Percentiles rank a stretch among this genome's conserved stretches.
Evolutionary conservation across 2,888 invertebrate species (phyloP).

Genomic region (Amblyteles armatorius): DNA sequence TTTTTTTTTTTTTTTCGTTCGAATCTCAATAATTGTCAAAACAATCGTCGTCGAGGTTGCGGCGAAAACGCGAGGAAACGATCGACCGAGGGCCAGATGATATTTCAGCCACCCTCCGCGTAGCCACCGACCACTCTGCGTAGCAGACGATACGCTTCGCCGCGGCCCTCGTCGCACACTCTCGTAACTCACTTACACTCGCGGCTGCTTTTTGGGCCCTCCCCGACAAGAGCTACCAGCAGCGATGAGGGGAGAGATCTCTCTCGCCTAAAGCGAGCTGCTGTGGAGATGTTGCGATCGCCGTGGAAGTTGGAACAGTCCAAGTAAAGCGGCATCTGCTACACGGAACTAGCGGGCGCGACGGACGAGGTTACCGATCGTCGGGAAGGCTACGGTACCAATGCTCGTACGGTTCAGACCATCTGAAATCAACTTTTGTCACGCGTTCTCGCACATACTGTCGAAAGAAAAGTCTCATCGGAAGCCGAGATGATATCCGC

Average conservation of each 20-base stretch:
- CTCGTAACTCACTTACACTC: constrained; percentile 31
- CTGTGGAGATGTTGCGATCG: constrained; percentile 3
- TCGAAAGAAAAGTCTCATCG: too few species aligned
- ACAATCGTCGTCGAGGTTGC: constrained; percentile 10
- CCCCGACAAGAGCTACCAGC: constrained; percentile 16
- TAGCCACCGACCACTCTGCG: constrained; percentile 62
- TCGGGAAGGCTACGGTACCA: constrained; percentile 32
- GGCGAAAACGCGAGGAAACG: constrained; percentile 30
- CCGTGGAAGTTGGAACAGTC: constrained; percentile 43
- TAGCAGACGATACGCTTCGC: constrained; percentile 69
- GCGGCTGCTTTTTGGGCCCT: constrained; percentile 23
- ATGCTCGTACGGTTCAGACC: neutral
- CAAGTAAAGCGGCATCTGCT: constrained; percentile 33
- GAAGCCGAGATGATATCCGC: too few species aligned
- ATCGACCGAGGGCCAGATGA: constrained; percentile 57
- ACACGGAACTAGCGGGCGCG: constrained; percentile 21
- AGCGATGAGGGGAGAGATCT: constrained; percentile 14
- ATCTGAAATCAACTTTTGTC: too few species aligned
- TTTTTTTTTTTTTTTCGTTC: constrained; percentile 4
- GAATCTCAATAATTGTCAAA: neutral
- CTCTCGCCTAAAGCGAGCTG: constrained; percentile 16
- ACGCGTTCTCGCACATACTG: too few species aligned
- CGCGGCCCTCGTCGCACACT: constrained; percentile 64
- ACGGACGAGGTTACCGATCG: constrained; percentile 18
- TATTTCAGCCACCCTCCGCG: constrained; percentile 64